Evolutionary conservation across 2,113 vertebrate species (phyloP).

Genomic region (Myiagra hebetior): DNA sequence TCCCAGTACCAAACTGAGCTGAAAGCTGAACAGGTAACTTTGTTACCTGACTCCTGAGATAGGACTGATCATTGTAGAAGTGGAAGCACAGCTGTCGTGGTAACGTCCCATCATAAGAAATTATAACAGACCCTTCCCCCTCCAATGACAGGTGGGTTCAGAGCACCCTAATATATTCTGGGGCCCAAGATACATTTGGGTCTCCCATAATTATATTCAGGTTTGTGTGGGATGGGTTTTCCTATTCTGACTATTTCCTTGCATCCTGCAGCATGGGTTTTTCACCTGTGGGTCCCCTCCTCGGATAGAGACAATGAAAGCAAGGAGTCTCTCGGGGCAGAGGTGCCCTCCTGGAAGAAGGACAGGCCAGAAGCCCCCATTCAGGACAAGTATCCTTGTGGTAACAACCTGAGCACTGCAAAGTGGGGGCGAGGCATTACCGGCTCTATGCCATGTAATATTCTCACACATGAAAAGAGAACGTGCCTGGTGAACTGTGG

Average conservation of each 20-base stretch:
- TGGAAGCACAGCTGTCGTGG: not conserved
- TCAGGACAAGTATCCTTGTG: not conserved
- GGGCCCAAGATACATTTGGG: not conserved
- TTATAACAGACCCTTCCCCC: not conserved
- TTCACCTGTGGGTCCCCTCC: not conserved
- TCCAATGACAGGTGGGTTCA: not conserved
- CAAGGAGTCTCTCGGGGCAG: not conserved
- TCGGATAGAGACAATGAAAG: not conserved
- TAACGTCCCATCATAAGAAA: not conserved
- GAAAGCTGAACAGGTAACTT: not conserved
- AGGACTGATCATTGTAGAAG: not conserved
- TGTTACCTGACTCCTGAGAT: not conserved
- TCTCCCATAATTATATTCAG: not conserved
- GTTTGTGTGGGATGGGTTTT: not conserved
- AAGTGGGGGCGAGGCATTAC: not conserved
- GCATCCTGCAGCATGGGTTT: not conserved
- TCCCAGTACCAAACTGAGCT: not conserved
- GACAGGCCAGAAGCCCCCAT: not conserved
- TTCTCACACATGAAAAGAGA: not conserved
- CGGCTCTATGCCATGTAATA: fast-evolving
- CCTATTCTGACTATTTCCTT: not conserved
- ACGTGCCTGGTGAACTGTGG: not conserved
- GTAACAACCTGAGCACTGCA: not conserved
- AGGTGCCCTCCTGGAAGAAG: not conserved
- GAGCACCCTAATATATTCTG: not conserved